Evolutionary conservation across 1,140 invertebrate species (phyloP).

Genomic region (Caenorhabditis inopinata): DNA sequence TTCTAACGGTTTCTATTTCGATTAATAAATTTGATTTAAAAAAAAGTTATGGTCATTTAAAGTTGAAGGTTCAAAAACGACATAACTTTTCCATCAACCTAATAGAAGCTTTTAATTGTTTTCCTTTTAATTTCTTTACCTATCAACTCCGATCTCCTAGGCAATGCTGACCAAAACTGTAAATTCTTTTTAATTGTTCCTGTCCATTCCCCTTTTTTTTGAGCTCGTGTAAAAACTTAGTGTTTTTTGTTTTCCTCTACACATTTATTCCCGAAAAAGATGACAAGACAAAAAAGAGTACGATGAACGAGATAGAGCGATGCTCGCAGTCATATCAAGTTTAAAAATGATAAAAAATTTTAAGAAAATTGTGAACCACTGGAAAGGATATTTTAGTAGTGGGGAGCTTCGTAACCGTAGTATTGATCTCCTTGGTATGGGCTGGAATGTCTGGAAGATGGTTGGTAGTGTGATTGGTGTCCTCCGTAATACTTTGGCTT

Average conservation of each 20-base stretch:
- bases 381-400: background rate
- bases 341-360: background rate
- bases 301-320: background rate
- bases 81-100: too few relatives aligned
- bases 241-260: background rate
- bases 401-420: slow-evolving; percentile 18
- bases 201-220: background rate
- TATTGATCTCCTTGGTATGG: slow-evolving; percentile 22
- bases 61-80: too few relatives aligned
- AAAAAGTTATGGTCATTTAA: too few relatives aligned
- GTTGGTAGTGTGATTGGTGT: slow-evolving; percentile 40
- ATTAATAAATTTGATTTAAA: too few relatives aligned
- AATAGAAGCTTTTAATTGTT: too few relatives aligned
- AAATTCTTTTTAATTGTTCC: too few relatives aligned
- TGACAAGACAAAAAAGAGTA: slow-evolving; percentile 9
- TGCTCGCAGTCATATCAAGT: background rate
- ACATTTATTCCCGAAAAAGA: slow-evolving; percentile 3
- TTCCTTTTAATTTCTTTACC: too few relatives aligned
- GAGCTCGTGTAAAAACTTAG: background rate
- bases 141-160: too few relatives aligned
- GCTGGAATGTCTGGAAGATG: slow-evolving; percentile 2
- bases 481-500: slow-evolving; percentile 33
- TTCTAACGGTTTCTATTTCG: too few relatives aligned
- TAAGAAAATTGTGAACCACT: background rate
- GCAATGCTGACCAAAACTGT: too few relatives aligned